Evolutionary conservation across 2,888 invertebrate genomes (phyloP), one percentile per base, ranked within the genome.

Genomic region (Timema cristinae): DNA sequence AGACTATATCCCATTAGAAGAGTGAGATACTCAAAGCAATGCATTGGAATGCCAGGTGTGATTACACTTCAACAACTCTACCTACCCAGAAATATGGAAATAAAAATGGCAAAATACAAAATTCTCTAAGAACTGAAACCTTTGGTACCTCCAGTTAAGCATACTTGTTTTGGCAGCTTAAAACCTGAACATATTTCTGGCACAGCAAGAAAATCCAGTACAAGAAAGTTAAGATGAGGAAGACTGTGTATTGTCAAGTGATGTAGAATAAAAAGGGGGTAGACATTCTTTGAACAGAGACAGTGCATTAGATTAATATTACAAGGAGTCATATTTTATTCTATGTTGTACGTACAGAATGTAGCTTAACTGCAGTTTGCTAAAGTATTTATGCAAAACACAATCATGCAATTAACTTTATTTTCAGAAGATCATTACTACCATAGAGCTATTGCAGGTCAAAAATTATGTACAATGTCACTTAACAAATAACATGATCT

Each of bases 51-150:
- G 32, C 61, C 61, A 61, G 8, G 61, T 61, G 16, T 61, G 61
- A 61, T 61, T 61, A 15, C 16, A 15, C 61, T 59, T 61, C 7
- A 61, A 61, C 61, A 61, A 61, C 61, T n/a, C 61, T 61, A 61
- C 16, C 61, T 61, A 61, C 16, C 32, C 61, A 61, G 6, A 16
- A 7, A 1, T 10, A 61, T 61, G 16, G 9, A 61, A 61, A 32
- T 16, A 61, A 61, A 61, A 61, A 48, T 47, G 7, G 61, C 16
- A 13, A 61, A 61, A 61, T 61, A 6, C 16, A 61, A 61, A 8
- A 61, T 47, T 61, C 61, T 61, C 32, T 8, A 61, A 16, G 16
- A 61, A 16, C 61, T 61, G 61, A 61, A 61, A 16, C 32, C 61
- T 61, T 5, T 61, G 4, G 48, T 61, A 10, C 61, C 13, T 61